Evolutionary conservation across 2,797 vertebrate species (phyloP), one percentile per base, ranked within the genome.

Genomic region (Setipinna tenuifilis): DNA sequence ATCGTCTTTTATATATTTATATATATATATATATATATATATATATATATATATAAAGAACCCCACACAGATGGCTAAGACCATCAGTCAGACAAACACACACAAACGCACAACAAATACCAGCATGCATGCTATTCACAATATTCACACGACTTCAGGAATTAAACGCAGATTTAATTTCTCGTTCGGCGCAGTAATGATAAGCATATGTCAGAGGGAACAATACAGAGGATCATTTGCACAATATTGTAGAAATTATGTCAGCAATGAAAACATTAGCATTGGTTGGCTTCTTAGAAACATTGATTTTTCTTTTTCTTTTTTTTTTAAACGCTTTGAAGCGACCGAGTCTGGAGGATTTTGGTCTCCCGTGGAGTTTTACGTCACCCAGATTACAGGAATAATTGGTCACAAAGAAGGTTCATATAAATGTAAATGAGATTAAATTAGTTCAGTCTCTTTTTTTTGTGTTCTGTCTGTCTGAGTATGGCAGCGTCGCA

Each of bases 381-480:
- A 86, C 89, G 86, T 88, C 86, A 87, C 85, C 81, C 83, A 86
- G 86, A 89, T 90, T 92, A 90, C 91, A 88, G 68, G 87, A 90
- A 89, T 91, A 92, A 92, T 91, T 89, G 89, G 85, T 87, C 82
- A 90, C 88, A 92, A 90, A 92, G 88, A 88, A 89, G 86, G 28
- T 92, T 91, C 87, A 89, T 90, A 87, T 91, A 85, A 91, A 91
- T 92, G 89, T 91, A 91, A 93, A 93, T 92, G 61, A 88, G 88
- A 90, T 90, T 92, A 89, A 88, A 88, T 92, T 93, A 90, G 86
- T 86, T 91, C 87, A 86, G 86, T 89, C 84, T 88, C 84, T 86
- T 85, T 83, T 88, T 87, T 88, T 75, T 85, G 23, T 83, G 58
- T 75, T 19, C 68, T 86, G 41, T 65, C 35, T 83, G 65, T 80